Evolutionary conservation across 1,140 invertebrate genomes (phyloP).

Genomic region (Philopotamus ludificatus): DNA sequence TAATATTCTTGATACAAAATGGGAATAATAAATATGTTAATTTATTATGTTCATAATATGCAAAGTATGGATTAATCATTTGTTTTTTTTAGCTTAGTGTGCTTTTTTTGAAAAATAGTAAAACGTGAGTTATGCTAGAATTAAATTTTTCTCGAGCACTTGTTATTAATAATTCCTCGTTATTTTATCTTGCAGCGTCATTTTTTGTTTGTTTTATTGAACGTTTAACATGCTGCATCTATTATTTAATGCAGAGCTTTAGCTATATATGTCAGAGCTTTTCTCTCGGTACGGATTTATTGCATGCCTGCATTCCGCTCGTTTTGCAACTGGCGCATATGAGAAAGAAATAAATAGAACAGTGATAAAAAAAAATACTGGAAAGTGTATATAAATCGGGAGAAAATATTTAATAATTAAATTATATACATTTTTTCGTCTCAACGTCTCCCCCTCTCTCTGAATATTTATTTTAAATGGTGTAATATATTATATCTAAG

Average conservation of each 20-base stretch:
- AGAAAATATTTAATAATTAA: too few species aligned
- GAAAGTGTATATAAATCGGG: background rate
- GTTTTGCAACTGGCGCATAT: slow-evolving; percentile 16
- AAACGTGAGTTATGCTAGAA: too few species aligned
- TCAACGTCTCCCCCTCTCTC: too few species aligned
- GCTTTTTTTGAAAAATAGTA: too few species aligned
- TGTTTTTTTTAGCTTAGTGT: too few species aligned
- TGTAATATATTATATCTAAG: too few species aligned
- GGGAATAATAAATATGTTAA: too few species aligned
- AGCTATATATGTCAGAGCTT: background rate
- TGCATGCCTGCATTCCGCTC: slow-evolving; percentile 4
- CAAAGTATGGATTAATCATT: too few species aligned
- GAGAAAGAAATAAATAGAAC: background rate
- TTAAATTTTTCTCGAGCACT: background rate
- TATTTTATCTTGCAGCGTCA: background rate
- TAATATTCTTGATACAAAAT: too few species aligned
- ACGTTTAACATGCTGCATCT: background rate
- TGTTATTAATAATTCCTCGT: background rate
- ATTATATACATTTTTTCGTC: too few species aligned
- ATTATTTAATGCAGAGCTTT: slow-evolving; percentile 4
- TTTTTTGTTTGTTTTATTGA: background rate
- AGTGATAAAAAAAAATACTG: background rate
- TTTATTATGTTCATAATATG: too few species aligned
- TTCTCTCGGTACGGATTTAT: background rate
- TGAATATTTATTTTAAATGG: too few species aligned